These are phyloP conservation scores for Haplochromis vanheusdeni DNA, from an alignment of 2,113 vertebrate genomes.

Conservation along the genomic window DNA sequence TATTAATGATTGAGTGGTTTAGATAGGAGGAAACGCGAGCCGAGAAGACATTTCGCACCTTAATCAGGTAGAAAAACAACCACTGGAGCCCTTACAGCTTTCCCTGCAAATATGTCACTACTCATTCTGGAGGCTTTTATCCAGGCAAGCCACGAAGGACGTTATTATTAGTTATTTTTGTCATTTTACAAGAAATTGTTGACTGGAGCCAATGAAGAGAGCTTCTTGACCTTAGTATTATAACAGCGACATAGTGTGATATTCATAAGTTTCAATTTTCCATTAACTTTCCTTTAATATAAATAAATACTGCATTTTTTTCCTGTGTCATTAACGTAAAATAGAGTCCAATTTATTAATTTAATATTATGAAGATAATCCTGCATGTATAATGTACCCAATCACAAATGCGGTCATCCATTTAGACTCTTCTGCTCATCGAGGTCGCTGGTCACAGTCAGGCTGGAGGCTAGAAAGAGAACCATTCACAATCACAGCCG, in stretches of 20 bases:
- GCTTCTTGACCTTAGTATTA: not conserved
- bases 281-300: not conserved
- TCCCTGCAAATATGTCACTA: not conserved
- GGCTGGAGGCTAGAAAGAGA: not conserved
- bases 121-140: slow-evolving; percentile 20
- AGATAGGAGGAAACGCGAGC: slow-evolving; percentile 2
- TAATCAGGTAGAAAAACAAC: slow-evolving; percentile 41
- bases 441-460: not conserved
- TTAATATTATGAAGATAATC: not conserved
- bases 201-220: not conserved
- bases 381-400: not conserved
- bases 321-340: not conserved
- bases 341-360: not conserved
- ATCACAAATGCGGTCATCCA: not conserved
- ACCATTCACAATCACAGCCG: not conserved
- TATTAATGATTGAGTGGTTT: slow-evolving; percentile 43
- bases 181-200: not conserved
- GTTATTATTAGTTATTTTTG: not conserved
- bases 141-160: not conserved
- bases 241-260: not conserved
- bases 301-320: not conserved
- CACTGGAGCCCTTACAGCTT: not conserved
- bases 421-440: not conserved
- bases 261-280: not conserved
- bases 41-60: slow-evolving; percentile 24